phyloP scores from a whole-genome alignment of 2,888 invertebrate genomes.

The Eumacrocentrus americanus region DNA sequence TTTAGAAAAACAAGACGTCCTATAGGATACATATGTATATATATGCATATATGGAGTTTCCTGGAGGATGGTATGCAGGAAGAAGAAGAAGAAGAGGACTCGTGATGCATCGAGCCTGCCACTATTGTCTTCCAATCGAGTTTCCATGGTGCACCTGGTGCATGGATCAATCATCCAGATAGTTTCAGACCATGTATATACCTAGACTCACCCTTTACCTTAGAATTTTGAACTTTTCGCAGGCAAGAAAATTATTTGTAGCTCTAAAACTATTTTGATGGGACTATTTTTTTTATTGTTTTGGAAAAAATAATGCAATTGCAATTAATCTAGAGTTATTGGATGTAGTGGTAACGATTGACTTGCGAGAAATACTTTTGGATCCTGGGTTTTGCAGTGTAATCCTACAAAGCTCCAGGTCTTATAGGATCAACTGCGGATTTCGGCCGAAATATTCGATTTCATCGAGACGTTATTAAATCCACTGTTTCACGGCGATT shows the following conservation, averaged over 20 bases:
- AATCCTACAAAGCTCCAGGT: conserved; percentile 18
- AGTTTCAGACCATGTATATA: not conserved
- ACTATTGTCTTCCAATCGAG: not conserved
- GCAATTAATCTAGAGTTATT: not conserved
- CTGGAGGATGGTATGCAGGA: not conserved
- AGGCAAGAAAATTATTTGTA: too few relatives aligned
- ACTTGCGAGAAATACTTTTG: not conserved
- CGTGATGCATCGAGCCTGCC: not conserved
- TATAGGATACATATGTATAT: too few relatives aligned
- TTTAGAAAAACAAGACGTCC: too few relatives aligned
- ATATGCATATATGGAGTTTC: not conserved
- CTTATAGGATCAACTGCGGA: conserved; percentile 8
- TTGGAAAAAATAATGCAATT: too few relatives aligned
- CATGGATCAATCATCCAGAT: not conserved
- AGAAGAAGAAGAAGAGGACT: not conserved
- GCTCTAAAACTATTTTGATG: too few relatives aligned
- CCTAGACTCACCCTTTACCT: not conserved
- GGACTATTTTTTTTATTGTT: too few relatives aligned
- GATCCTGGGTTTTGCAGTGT: not conserved
- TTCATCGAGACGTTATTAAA: conserved; percentile 12
- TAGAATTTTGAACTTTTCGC: not conserved
- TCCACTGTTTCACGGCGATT: not conserved
- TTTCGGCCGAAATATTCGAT: conserved; percentile 17
- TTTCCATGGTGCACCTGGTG: not conserved
- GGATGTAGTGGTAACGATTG: not conserved